A percentile compares a stretch with the other conserved stretches of the same genome.
Evolutionary conservation across 2,888 invertebrate genomes (phyloP).

Genomic region (Villa cingulata): DNA sequence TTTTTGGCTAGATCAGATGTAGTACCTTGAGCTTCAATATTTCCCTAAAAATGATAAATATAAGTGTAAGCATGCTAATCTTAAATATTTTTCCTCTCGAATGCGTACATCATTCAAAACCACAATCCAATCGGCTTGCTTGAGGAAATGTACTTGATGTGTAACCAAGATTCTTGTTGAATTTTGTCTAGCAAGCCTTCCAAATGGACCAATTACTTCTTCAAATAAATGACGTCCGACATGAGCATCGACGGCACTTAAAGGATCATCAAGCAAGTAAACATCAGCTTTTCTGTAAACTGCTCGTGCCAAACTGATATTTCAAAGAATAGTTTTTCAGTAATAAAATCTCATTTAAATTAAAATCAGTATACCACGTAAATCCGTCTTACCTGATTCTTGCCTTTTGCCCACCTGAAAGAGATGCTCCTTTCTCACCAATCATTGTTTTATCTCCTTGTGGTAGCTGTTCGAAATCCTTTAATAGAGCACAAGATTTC

Average conservation of each 20-base stretch:
- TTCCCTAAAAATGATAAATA: constrained; percentile 38
- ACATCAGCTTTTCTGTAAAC: constrained; percentile 46
- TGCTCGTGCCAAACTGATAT: constrained; percentile 17
- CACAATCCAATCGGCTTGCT: constrained; percentile 43
- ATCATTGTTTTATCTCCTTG: constrained; percentile 44
- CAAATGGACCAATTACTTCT: constrained; percentile 44
- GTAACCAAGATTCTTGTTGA: constrained; percentile 60
- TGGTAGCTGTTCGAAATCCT: constrained; percentile 42
- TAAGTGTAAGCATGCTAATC: constrained; percentile 35
- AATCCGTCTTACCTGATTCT: constrained; percentile 37
- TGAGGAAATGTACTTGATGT: constrained; percentile 58
- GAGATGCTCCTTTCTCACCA: constrained; percentile 44
- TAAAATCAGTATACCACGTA: too few relatives aligned
- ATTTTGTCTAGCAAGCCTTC: constrained; percentile 36
- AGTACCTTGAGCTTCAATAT: constrained; percentile 37
- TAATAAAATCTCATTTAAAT: too few relatives aligned
- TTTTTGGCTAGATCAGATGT: constrained; percentile 35
- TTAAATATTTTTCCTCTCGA: too few relatives aligned
- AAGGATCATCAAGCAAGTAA: constrained; percentile 60
- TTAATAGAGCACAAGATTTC: constrained; percentile 32
- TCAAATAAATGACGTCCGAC: constrained; percentile 57
- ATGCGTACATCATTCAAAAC: constrained; percentile 43
- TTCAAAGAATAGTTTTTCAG: too few relatives aligned
- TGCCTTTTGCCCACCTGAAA: constrained; percentile 60
- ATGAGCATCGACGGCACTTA: constrained; percentile 59